Base-by-base conservation (phyloP, 2,888 invertebrate genomes). In the Osmoderma eremita region DNA sequence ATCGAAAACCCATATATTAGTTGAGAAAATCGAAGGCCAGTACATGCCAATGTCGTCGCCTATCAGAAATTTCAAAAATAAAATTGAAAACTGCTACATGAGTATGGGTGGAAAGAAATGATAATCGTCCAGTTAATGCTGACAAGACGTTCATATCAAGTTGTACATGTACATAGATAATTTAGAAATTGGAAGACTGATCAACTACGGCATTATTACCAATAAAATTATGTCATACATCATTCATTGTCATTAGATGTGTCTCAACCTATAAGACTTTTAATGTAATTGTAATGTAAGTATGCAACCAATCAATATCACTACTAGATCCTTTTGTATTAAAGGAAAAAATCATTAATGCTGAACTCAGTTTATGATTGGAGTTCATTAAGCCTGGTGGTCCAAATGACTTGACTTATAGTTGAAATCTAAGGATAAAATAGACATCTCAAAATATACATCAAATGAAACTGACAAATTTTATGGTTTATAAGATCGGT, bases 11-110 rank as follows among this genome's bases (percentile, higher is more conserved):
- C 75, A 72, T 61, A 70, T 75, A 13, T 72, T 71, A 6, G 41
- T 53, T 3, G 70, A 70, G 6, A 54, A 71, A 5, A 63, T 71
- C 1, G 80, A 81, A 69, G 78, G 71, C 67, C 68, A 78, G 17
- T 81, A 81, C 70, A 74, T 79, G 71, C 80, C 80, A 1, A 81
- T 81, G 81, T 78, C 78, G 20, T 78, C 78, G 20, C 78, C 79
- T 0, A 76, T 77, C 5, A 73, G 73, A 12, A 75, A 74, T 48
- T 70, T 78, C 41, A 77, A 77, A 67, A 75, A 75, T 10, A 77
- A 77, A 69, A 70, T 78, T 20, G 76, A 77, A 70, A 78, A 75
- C 66, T 77, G 74, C 38, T 79, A 79, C 70, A 78, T 79, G 77
- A 77, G 75, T 15, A 80, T 79, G 79, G 78, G 74, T 49, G 78